Percentiles rank a stretch among this genome's conserved stretches.
Evolutionary conservation across 2,888 invertebrate species (phyloP).

Genomic region (Drosophila subquinaria): DNA sequence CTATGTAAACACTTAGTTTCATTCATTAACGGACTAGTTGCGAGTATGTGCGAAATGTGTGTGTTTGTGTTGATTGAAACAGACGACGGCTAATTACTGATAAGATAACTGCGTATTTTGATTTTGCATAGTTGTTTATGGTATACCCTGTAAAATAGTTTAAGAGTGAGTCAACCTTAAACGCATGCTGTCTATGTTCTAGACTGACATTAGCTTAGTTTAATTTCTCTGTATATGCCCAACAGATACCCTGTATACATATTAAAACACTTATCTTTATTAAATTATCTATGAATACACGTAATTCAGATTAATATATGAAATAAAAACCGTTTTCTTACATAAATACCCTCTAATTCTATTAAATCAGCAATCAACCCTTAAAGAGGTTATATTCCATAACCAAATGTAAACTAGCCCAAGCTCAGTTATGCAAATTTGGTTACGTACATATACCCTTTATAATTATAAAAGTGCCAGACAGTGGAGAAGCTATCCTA

Average conservation of each 20-base stretch:
- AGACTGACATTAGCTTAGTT: not conserved
- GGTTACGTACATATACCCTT: not conserved
- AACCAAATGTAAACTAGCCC: not conserved
- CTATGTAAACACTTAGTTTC: constrained; percentile 30
- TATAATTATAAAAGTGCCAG: not conserved
- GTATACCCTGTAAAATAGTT: constrained; percentile 14
- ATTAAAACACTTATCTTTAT: no score
- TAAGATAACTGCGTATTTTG: constrained; percentile 56
- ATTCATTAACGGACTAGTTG: constrained; percentile 14
- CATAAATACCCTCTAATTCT: not conserved
- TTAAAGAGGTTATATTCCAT: not conserved
- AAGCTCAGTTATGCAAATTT: not conserved
- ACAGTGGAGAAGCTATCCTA: constrained; percentile 1
- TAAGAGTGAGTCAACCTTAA: not conserved
- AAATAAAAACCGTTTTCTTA: no score
- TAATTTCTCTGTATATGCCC: not conserved
- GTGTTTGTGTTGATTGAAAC: constrained; percentile 19
- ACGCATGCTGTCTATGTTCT: no score
- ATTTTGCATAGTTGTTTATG: constrained; percentile 5
- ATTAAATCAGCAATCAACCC: not conserved
- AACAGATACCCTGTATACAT: not conserved
- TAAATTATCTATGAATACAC: no score
- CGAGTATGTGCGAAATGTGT: constrained; percentile 4
- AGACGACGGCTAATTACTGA: constrained; percentile 38
- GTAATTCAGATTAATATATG: no score